Conservation (phyloP, 2,888 invertebrate species). For the Horisme vitalbata region DNA sequence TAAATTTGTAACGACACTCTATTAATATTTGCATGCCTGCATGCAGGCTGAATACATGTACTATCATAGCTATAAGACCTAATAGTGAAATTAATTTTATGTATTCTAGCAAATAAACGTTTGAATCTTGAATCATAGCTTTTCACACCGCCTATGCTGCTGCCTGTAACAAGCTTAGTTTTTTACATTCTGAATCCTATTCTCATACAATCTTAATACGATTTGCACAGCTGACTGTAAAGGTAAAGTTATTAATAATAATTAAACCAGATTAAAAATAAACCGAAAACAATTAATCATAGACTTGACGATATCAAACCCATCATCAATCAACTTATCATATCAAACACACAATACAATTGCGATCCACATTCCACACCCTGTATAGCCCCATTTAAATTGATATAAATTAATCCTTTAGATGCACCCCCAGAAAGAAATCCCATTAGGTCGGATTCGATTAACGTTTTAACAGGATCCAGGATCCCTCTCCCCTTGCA, state of each 20-base stretch:
- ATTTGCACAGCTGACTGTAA: no score
- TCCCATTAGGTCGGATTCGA: conserved; percentile 81
- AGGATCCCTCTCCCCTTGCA: conserved; percentile 35
- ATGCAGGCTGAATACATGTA: no score
- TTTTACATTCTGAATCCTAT: no score
- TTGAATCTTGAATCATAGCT: no score
- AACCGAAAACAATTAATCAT: conserved; percentile 2
- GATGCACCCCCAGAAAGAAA: conserved; percentile 81
- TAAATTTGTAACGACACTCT: no score
- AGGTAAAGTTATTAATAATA: no score
- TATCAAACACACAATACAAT: background rate
- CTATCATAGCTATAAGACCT: no score
- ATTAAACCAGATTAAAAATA: background rate
- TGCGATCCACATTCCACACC: conserved; percentile 40
- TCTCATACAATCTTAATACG: no score
- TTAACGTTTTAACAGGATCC: conserved; percentile 75
- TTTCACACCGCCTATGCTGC: no score
- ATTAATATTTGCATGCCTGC: no score
- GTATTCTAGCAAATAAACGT: no score
- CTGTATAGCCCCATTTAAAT: conserved; percentile 74
- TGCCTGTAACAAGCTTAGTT: background rate
- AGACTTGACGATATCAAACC: conserved; percentile 11
- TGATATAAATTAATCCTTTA: conserved; percentile 83
- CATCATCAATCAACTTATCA: conserved; percentile 22
- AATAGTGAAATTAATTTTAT: no score